These are phyloP conservation scores for Delphinus delphis DNA, from an alignment of 2,113 vertebrate species.

Conservation along the genomic window DNA sequence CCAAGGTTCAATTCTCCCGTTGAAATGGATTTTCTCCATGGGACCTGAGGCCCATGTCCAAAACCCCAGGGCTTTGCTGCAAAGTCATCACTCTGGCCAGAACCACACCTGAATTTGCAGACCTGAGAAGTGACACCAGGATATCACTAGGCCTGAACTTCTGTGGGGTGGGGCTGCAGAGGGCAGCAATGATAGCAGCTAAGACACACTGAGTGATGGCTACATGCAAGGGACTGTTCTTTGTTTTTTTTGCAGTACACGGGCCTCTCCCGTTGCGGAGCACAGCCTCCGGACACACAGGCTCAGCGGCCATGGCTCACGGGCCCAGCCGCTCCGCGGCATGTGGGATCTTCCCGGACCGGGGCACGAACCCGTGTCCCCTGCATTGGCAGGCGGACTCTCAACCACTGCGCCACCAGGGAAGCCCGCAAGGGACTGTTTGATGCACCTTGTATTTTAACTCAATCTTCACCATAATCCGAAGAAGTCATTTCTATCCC, in stretches of 20 bases:
- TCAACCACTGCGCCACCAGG: too few species aligned
- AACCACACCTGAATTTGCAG: not conserved
- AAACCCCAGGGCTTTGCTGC: not conserved
- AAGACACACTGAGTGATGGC: fast-evolving
- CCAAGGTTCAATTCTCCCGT: too few species aligned
- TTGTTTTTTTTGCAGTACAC: too few species aligned
- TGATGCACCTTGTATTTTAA: not conserved
- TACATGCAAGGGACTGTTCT: fast-evolving
- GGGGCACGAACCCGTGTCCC: too few species aligned
- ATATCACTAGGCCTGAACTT: not conserved
- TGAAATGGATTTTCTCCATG: not conserved
- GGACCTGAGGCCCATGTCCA: not conserved
- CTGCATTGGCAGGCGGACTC: too few species aligned
- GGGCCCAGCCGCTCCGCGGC: too few species aligned
- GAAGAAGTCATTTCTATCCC: not conserved
- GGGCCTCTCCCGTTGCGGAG: too few species aligned
- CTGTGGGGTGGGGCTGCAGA: fast-evolving
- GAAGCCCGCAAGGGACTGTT: too few species aligned
- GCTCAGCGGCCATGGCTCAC: too few species aligned
- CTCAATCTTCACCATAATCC: not conserved
- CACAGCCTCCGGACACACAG: too few species aligned
- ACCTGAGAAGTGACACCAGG: not conserved
- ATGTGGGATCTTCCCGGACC: too few species aligned
- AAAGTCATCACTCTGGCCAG: not conserved
- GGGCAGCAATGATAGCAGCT: not conserved